Conservation (phyloP, 1,140 invertebrate species). For the Diuraphis noxia region DNA sequence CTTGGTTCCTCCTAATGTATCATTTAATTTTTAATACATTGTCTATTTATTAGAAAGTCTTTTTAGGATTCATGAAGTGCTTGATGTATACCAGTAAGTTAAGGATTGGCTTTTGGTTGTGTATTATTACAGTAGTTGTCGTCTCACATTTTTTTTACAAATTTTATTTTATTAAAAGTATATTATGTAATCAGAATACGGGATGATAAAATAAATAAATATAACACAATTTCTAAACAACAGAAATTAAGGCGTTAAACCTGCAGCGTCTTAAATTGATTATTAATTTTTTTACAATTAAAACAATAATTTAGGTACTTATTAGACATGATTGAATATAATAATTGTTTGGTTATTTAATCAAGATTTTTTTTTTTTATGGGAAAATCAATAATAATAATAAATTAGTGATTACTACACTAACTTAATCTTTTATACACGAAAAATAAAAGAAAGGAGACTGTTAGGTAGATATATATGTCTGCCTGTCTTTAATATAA, state of each 20-base stretch:
- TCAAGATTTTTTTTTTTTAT: neutral
- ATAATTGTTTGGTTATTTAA: neutral
- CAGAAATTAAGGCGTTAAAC: neutral
- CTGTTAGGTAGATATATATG: neutral
- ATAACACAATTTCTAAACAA: neutral
- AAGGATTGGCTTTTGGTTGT: neutral
- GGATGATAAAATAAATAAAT: neutral
- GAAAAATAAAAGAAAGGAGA: neutral
- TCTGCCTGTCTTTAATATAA: neutral
- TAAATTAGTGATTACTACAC: neutral
- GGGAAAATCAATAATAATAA: neutral
- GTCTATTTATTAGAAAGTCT: neutral
- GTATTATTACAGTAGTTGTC: too few species aligned
- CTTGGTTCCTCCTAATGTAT: neutral
- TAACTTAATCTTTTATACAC: neutral
- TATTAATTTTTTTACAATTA: neutral
- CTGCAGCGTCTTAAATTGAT: neutral
- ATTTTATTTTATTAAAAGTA: neutral
- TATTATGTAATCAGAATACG: neutral
- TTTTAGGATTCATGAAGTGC: neutral
- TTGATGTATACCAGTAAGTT: neutral
- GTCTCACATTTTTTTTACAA: neutral
- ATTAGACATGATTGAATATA: neutral
- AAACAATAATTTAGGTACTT: neutral
- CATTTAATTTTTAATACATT: neutral